Evolutionary conservation across 2,113 vertebrate species (phyloP).

Genomic region (Rhizomys pruinosus): DNA sequence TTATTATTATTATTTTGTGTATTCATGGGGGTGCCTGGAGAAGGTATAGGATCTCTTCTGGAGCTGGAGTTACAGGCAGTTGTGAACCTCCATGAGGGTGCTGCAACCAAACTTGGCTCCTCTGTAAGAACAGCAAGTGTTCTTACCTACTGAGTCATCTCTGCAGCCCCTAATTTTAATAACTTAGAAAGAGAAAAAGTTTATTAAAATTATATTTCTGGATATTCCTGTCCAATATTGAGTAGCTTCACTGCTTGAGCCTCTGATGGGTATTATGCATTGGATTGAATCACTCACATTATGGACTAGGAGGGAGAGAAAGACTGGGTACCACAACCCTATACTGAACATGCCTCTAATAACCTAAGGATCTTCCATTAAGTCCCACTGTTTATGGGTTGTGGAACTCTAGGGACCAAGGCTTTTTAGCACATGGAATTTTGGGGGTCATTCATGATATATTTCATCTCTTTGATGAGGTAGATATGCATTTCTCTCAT

Average conservation of each 20-base stretch:
- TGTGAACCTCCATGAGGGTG: too few relatives aligned
- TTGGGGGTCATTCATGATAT: too few relatives aligned
- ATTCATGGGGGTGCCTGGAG: too few relatives aligned
- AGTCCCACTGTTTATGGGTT: neutral
- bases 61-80: too few relatives aligned
- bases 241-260: neutral
- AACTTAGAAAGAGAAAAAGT: neutral
- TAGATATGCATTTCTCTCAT: neutral
- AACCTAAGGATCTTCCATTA: neutral
- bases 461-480: neutral
- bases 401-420: neutral
- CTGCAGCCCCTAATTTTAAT: too few relatives aligned
- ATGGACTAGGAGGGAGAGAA: neutral
- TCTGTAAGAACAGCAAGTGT: too few relatives aligned
- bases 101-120: too few relatives aligned
- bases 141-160: too few relatives aligned
- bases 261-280: neutral
- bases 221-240: too few relatives aligned
- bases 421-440: neutral
- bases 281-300: neutral
- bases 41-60: too few relatives aligned
- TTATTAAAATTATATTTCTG: neutral
- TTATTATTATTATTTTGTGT: too few relatives aligned
- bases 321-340: neutral
- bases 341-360: neutral